phyloP scores from a whole-genome alignment of 2,113 vertebrate genomes.

The Istiophorus platypterus region DNA sequence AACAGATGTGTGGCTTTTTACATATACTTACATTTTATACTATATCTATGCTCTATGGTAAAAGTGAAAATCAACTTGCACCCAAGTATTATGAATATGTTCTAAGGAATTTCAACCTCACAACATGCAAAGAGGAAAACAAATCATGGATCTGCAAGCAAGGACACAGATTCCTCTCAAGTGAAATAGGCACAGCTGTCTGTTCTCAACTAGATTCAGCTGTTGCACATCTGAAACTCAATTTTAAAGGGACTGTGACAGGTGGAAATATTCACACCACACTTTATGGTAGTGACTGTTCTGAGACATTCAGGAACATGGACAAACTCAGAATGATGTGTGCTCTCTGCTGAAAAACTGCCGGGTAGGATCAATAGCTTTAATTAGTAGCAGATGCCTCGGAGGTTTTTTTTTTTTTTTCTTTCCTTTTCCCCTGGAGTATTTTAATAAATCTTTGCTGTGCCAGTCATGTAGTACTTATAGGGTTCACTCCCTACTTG shows the following conservation, averaged over 20 bases:
- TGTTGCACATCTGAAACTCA: constrained; percentile 38
- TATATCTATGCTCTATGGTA: background rate
- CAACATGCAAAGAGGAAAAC: constrained; percentile 17
- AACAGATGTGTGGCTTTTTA: background rate
- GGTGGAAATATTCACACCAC: constrained; percentile 13
- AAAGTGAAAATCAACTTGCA: background rate
- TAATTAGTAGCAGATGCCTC: constrained; percentile 40
- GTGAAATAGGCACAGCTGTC: constrained; percentile 48
- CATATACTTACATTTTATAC: background rate
- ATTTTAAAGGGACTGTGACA: constrained; percentile 33
- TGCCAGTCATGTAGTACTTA: constrained; percentile 1
- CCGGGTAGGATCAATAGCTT: constrained; percentile 18
- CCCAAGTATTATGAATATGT: constrained; percentile 5
- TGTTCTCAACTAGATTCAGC: constrained; percentile 36
- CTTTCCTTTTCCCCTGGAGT: background rate
- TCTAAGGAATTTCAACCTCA: constrained; percentile 41
- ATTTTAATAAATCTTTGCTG: constrained; percentile 28
- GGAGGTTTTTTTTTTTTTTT: background rate
- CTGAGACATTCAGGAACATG: background rate
- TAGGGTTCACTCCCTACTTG: constrained; percentile 1
- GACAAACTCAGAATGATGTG: background rate
- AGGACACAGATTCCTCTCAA: constrained; percentile 34
- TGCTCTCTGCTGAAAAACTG: constrained; percentile 9
- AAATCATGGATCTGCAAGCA: constrained; percentile 21
- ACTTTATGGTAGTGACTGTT: background rate